These are phyloP conservation scores for Phenganax marumi DNA, from an alignment of 92 coral and sea anemone genomes.

Conservation along the genomic window DNA sequence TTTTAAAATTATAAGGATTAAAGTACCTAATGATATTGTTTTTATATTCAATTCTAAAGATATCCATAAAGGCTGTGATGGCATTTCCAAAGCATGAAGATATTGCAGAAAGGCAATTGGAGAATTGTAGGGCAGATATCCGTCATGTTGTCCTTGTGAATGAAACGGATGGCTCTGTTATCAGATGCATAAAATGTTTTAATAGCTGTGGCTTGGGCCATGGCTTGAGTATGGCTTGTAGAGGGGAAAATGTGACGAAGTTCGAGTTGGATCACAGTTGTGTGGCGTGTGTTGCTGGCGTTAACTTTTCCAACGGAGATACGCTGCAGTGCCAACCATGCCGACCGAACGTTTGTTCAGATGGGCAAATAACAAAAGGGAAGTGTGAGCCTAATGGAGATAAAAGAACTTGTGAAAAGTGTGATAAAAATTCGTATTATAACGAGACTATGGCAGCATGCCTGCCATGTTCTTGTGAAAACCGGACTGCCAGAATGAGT, in stretches of 20 bases:
- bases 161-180: neutral
- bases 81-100: no score
- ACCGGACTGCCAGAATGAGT: neutral
- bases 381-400: neutral
- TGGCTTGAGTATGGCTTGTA: neutral
- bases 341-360: neutral
- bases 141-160: neutral
- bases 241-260: neutral
- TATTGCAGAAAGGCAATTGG: no score
- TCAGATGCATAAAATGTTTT: neutral
- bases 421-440: neutral
- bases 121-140: neutral
- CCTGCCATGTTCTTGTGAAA: neutral
- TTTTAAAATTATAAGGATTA: no score
- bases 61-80: no score
- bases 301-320: neutral
- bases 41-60: no score
- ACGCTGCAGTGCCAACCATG: neutral
- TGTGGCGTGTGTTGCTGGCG: neutral
- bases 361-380: neutral
- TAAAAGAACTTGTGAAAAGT: neutral
- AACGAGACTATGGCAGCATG: neutral
- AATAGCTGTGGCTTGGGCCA: neutral
- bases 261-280: neutral
- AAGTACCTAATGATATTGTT: no score